Conservation (phyloP, 2,888 invertebrate genomes). For the Athalia rosae region DNA sequence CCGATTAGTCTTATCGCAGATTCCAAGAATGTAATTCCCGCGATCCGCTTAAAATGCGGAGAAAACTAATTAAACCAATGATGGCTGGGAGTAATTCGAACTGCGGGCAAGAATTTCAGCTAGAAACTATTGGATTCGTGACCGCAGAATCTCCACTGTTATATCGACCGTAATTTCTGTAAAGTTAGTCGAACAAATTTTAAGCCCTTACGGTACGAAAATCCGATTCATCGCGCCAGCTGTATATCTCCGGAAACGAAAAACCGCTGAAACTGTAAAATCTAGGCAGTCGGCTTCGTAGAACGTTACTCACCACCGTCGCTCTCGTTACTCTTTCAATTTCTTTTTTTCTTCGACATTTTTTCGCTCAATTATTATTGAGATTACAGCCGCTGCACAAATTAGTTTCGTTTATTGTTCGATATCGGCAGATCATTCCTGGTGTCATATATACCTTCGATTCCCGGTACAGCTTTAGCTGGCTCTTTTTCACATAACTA, state of each 20-base stretch:
- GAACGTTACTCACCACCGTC: conserved; percentile 7
- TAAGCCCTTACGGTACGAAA: conserved; percentile 26
- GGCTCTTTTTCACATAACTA: too few relatives aligned
- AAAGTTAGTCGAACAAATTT: conserved; percentile 26
- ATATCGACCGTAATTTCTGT: too few relatives aligned
- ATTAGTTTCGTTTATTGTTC: too few relatives aligned
- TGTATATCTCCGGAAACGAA: not conserved
- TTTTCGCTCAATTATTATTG: too few relatives aligned
- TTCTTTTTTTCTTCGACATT: too few relatives aligned
- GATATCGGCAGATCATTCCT: too few relatives aligned
- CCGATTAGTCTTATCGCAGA: too few relatives aligned
- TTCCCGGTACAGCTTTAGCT: too few relatives aligned
- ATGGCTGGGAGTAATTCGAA: not conserved
- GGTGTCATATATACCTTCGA: too few relatives aligned
- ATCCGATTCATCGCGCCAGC: conserved; percentile 6
- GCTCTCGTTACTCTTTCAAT: too few relatives aligned
- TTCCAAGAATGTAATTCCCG: too few relatives aligned
- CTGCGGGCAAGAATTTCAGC: conserved; percentile 12
- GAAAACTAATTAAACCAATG: not conserved
- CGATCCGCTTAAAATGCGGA: not conserved
- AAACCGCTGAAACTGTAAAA: conserved; percentile 35
- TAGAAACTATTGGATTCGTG: conserved; percentile 32
- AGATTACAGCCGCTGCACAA: too few relatives aligned
- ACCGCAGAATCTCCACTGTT: not conserved
- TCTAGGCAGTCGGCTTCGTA: conserved; percentile 29